Conservation (phyloP, 1,140 invertebrate species). For the Aphelenchoides besseyi region DNA sequence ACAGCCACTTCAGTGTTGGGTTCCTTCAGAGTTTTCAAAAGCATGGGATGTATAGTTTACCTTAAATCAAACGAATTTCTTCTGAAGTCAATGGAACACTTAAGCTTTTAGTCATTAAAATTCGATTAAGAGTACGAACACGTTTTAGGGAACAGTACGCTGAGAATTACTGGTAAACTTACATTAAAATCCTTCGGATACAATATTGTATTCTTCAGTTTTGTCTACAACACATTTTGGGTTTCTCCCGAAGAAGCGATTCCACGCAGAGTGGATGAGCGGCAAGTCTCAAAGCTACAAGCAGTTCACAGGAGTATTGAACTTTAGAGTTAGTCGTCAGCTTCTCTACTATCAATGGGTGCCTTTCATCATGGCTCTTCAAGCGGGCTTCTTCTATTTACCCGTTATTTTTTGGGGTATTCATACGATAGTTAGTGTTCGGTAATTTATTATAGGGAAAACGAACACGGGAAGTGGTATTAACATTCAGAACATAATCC, state of each 20-base stretch:
- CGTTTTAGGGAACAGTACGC: slow-evolving; percentile 40
- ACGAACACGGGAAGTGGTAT: slow-evolving; percentile 47
- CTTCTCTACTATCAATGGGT: slow-evolving; percentile 66
- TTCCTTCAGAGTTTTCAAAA: slow-evolving; percentile 62
- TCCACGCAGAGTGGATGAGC: slow-evolving; percentile 41
- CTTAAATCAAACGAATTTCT: no score
- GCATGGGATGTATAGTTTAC: no score
- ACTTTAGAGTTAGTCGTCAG: slow-evolving; percentile 50
- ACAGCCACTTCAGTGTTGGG: slow-evolving; percentile 61
- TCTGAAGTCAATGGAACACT: no score
- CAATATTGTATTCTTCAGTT: slow-evolving; percentile 40
- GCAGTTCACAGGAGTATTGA: neutral
- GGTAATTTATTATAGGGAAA: no score
- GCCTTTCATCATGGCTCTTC: slow-evolving; percentile 64
- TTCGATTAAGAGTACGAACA: no score
- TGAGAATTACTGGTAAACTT: slow-evolving; percentile 58
- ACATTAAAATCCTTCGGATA: neutral
- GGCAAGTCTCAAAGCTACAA: slow-evolving; percentile 20
- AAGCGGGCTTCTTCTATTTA: slow-evolving; percentile 67
- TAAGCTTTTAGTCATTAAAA: no score
- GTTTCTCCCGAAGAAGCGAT: slow-evolving; percentile 51
- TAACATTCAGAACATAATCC: slow-evolving; percentile 50
- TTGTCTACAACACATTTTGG: slow-evolving; percentile 63
- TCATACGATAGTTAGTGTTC: no score
- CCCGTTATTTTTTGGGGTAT: slow-evolving; percentile 66